These are phyloP conservation scores for Mesorhabditis sp. DNA, from an alignment of 2,888 invertebrate genomes.

Conservation along the genomic window DNA sequence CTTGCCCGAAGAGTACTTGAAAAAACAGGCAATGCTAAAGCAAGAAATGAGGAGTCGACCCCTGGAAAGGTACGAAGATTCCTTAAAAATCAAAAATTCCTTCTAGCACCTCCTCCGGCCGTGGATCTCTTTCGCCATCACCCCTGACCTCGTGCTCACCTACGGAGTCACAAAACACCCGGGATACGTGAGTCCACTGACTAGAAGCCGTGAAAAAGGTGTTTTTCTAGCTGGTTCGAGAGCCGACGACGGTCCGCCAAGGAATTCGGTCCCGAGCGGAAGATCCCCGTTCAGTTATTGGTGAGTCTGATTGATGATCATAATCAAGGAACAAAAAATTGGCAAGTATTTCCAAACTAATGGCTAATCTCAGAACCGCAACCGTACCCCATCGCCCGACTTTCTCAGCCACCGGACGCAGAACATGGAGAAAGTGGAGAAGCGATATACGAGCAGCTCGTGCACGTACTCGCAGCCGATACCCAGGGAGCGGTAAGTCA, in stretches of 20 bases:
- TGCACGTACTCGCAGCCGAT: not conserved
- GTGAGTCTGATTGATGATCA: too few species aligned
- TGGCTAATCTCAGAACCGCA: not conserved
- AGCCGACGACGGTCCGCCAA: not conserved
- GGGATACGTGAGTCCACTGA: not conserved
- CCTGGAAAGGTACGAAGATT: too few species aligned
- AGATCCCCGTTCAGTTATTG: not conserved
- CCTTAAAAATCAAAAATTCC: too few species aligned
- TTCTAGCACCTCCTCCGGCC: not conserved
- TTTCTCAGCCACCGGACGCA: not conserved
- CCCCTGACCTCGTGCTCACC: not conserved
- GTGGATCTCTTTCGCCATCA: not conserved
- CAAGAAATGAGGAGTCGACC: too few species aligned
- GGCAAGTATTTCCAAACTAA: not conserved
- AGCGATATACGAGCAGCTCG: not conserved
- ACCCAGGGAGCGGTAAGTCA: not conserved
- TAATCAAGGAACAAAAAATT: too few species aligned
- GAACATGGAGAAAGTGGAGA: not conserved
- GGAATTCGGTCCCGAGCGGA: not conserved
- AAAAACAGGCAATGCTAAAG: too few species aligned
- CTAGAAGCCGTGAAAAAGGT: not conserved
- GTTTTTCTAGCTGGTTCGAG: not conserved
- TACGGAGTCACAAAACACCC: not conserved
- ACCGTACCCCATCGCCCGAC: not conserved
- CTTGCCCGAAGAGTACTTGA: too few species aligned